Evolutionary conservation across 2,888 invertebrate genomes (phyloP), one percentile per base, ranked within the genome.

Genomic region (Callyntrura guangdongensis): DNA sequence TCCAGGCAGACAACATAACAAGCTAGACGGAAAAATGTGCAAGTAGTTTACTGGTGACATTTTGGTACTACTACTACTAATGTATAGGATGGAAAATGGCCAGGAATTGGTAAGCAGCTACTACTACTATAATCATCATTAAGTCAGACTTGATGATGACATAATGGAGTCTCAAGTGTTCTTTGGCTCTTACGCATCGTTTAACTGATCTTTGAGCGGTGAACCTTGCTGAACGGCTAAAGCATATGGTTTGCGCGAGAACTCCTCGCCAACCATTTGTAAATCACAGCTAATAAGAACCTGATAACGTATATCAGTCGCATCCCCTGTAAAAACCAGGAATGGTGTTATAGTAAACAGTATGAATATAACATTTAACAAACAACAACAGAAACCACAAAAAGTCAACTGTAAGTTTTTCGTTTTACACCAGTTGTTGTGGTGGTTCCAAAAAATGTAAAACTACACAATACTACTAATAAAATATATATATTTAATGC

Each of bases 221-320:
- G 99, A 99, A 0, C 98, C 98, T 95, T 99, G 98, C 95, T 99
- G 99, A 0, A 99, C 99, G 0, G 99, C 99, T 74, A 99, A 97
- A 0, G 99, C 99, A 82, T 94, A 99, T 0, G 99, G 99, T 94
- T 99, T 99, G 90, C 99, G 96, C 0, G 99, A 99, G 95, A 99
- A 99, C 95, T 99, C 99, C 92, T 99, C 98, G 0, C 99, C 99
- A 0, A 99, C 98, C 95, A 97, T 97, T 95, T 98, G 97, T 8
- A 99, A 96, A 94, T 99, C 98, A 94, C 98, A 99, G 95, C 97
- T 97, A 0, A 97, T 98, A 94, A 98, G 95, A 11, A 96, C 97
- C 59, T 97, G 96, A 94, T 98, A 97, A 89, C 97, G 97, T 61
- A 99, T 98, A 94, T 98, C 98, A 0, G 99, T 99, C 0, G 99